Conservation (phyloP, 2,888 invertebrate genomes). For the Tipula helvola region DNA sequence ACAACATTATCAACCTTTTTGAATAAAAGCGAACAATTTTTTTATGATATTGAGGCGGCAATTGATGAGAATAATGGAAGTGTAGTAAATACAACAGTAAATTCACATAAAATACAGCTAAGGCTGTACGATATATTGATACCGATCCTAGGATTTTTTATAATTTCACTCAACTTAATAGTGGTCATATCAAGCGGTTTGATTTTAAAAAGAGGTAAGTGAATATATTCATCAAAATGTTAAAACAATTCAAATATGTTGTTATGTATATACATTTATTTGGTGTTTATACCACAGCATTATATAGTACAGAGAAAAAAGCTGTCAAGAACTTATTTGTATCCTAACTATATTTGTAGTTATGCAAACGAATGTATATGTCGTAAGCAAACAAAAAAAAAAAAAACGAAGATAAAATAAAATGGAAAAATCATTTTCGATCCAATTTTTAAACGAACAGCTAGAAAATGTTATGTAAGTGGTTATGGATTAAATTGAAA, state of each 20-base stretch:
- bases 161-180: conserved; percentile 44
- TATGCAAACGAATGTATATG: neutral
- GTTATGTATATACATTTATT: neutral
- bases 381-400: too few relatives aligned
- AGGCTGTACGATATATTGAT: conserved; percentile 41
- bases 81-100: neutral
- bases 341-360: neutral
- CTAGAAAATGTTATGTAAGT: neutral
- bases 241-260: neutral
- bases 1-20: neutral
- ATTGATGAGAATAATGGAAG: neutral
- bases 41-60: neutral
- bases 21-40: neutral
- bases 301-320: too few relatives aligned
- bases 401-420: neutral
- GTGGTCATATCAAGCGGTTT: conserved; percentile 55
- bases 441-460: neutral
- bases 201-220: conserved; percentile 46
- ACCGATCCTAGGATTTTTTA: conserved; percentile 42
- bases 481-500: neutral
- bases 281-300: neutral
- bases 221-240: neutral
- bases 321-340: neutral
- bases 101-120: conserved; percentile 25
- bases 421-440: neutral